Base-by-base conservation (phyloP, 2,113 vertebrate species). In the Grus americana region DNA sequence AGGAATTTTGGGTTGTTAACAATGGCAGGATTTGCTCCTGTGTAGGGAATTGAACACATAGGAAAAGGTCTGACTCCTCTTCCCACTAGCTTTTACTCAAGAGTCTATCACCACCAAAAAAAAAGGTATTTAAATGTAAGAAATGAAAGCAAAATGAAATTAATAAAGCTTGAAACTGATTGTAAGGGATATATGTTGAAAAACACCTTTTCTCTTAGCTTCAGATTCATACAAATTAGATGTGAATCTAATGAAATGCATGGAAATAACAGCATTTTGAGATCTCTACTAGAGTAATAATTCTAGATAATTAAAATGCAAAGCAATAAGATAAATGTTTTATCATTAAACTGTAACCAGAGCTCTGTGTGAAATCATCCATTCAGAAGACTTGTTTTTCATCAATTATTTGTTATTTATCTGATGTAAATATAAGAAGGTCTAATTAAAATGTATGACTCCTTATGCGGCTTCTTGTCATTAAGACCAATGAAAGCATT, bases 351-450 rank as follows among this genome's bases (percentile, higher is more conserved):
- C 97, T 98, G 95, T 97, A 98, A 97, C 96, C 97, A 98, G 97
- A 86, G 61, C 67, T 94, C 93, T 89, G 36, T 95, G 95, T 95
- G 97, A 98, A 98, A 96, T 92, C 94, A 97, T 95, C 96, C 97
- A 98, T 98, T 95, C 96, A 97, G 84, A 92, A 98, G 96, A 96
- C 92, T 98, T 98, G 93, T 93, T 98, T 98, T 97, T 97, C 97
- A 98, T 98, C 96, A 98, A 98, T 98, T 98, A 98, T 98, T 98
- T 98, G 97, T 98, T 97, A 98, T 98, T 98, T 98, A 98, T 98
- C 96, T 98, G 98, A 98, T 97, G 97, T 98, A 98, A 98, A 97
- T 97, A 98, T 97, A 97, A 96, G 92, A 93, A 96, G 88, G 88
- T 83, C 97, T 98, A 98, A 98, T 98, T 98, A 98, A 98, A 98